Percentiles rank a stretch among this genome's conserved stretches.
Evolutionary conservation across 2,113 vertebrate genomes (phyloP).

Genomic region (Pseudopipra pipra): DNA sequence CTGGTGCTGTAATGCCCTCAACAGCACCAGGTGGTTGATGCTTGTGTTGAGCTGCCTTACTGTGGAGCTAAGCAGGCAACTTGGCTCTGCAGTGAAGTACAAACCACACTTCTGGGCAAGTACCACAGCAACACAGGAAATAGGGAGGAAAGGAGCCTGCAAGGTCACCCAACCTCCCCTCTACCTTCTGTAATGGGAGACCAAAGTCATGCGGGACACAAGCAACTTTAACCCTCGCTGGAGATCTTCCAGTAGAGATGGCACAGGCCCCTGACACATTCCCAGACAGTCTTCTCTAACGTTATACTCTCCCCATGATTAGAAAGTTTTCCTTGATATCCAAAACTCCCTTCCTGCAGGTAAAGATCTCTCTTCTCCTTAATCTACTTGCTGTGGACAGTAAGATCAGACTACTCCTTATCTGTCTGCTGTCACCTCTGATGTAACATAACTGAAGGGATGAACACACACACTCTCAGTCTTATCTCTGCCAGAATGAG

Average conservation of each 20-base stretch:
- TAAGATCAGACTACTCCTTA: background rate
- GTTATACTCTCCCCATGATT: background rate
- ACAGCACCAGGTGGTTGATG: background rate
- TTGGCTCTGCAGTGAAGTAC: background rate
- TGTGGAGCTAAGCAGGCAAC: background rate
- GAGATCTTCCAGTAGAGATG: background rate
- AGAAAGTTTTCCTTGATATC: background rate
- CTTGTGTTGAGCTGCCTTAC: background rate
- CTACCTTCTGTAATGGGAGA: background rate
- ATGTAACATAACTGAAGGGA: background rate
- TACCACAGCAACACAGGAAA: background rate
- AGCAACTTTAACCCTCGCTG: background rate
- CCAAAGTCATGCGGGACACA: background rate
- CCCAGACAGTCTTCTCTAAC: background rate
- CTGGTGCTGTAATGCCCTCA: background rate
- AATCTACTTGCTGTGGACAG: accelerated
- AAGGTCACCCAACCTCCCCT: background rate
- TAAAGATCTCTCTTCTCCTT: background rate
- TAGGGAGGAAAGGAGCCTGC: background rate
- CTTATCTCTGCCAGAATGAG: background rate
- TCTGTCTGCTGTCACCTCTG: background rate
- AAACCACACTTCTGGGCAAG: background rate
- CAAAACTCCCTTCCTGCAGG: background rate
- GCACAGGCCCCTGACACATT: background rate
- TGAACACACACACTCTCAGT: accelerated